Evolutionary conservation across 2,113 vertebrate genomes (phyloP).

Genomic region (Jacana jacana): DNA sequence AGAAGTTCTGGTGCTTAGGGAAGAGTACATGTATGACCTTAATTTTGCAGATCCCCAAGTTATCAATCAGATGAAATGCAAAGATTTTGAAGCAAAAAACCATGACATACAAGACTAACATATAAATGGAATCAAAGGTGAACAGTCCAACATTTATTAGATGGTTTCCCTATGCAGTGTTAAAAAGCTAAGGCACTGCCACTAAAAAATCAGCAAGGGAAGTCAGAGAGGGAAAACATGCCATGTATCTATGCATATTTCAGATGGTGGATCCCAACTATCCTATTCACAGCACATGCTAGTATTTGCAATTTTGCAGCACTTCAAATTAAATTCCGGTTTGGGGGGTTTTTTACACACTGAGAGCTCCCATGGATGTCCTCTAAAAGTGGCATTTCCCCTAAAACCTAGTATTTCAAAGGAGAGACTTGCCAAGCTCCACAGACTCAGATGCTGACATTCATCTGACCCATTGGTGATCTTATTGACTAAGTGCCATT

Average conservation of each 20-base stretch:
- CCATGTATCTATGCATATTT: not conserved
- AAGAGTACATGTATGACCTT: not conserved
- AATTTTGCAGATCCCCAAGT: slow-evolving; percentile 1
- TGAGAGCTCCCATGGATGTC: not conserved
- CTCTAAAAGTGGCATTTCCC: not conserved
- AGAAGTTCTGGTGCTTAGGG: not conserved
- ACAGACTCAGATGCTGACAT: not conserved
- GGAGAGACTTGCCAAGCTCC: not conserved
- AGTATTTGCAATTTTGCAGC: slow-evolving; percentile 6
- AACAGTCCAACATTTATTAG: not conserved
- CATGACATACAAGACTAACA: not conserved
- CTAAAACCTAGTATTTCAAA: not conserved
- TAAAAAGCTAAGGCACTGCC: not conserved
- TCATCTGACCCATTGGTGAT: not conserved
- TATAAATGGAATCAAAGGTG: not conserved
- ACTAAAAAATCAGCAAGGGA: not conserved
- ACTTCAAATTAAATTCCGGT: not conserved
- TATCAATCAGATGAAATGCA: not conserved
- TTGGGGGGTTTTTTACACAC: not conserved
- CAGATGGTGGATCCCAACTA: not conserved
- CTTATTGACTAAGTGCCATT: not conserved
- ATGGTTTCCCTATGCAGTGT: not conserved
- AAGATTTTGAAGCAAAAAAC: not conserved
- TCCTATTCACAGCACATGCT: not conserved
- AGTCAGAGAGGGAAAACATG: not conserved